These are phyloP conservation scores for Stegodyphus mimosarum DNA, from an alignment of 1,140 invertebrate species.

Conservation along the genomic window DNA sequence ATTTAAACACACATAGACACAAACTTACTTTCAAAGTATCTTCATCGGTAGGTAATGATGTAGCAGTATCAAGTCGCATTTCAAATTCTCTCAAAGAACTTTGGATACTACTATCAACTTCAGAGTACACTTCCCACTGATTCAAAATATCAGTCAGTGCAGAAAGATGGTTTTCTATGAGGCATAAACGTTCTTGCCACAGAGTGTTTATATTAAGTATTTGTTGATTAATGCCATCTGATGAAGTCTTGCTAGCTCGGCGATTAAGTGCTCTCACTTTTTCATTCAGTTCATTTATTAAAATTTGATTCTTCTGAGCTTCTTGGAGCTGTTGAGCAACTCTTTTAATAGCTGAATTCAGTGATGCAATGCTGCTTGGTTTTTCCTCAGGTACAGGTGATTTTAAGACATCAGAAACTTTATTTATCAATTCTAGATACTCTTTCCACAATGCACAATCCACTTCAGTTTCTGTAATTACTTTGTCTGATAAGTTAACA, in stretches of 20 bases:
- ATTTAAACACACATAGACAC: too few species aligned
- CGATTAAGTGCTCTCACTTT: constrained; percentile 75
- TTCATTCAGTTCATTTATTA: constrained; percentile 77
- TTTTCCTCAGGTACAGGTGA: constrained; percentile 31
- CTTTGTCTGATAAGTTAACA: constrained; percentile 33
- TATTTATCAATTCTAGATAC: constrained; percentile 80
- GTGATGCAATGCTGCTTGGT: constrained; percentile 75
- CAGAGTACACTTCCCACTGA: constrained; percentile 76
- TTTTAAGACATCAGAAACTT: constrained; percentile 69
- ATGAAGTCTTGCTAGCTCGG: constrained; percentile 75
- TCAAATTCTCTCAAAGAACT: constrained; percentile 37
- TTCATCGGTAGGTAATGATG: constrained; percentile 1
- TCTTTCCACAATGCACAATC: constrained; percentile 83
- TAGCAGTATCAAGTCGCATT: constrained; percentile 32
- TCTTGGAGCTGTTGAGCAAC: constrained; percentile 23
- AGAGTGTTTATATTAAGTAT: constrained; percentile 75
- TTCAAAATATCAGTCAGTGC: constrained; percentile 76
- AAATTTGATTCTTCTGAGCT: constrained; percentile 74
- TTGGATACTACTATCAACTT: constrained; percentile 50
- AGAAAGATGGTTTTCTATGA: constrained; percentile 76
- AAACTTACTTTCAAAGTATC: constrained; percentile 41
- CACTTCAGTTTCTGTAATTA: constrained; percentile 78
- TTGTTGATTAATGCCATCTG: constrained; percentile 74
- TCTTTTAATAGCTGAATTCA: constrained; percentile 80
- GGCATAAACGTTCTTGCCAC: constrained; percentile 80